Percentiles rank a stretch among this genome's conserved stretches.
Conservation (phyloP, 2,797 vertebrate genomes). For the Brachymystax lenok region DNA sequence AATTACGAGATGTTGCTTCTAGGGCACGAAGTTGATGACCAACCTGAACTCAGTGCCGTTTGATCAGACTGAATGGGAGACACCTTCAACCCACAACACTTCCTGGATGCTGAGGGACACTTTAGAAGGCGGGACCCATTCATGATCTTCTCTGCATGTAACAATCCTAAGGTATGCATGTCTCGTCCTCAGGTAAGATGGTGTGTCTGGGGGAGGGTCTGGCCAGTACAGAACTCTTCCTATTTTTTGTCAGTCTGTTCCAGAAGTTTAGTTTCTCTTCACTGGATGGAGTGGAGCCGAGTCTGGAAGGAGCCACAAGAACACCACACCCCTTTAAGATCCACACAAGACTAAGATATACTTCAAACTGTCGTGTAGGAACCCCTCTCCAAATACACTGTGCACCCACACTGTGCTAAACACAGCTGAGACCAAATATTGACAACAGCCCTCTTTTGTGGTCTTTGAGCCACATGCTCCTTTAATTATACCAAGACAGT, state of each 20-base stretch:
- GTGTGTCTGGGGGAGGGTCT: slow-evolving; percentile 81
- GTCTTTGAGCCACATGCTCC: neutral
- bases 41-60: slow-evolving; percentile 82
- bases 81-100: slow-evolving; percentile 87
- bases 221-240: slow-evolving; percentile 79
- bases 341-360: slow-evolving; percentile 45
- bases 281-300: slow-evolving; percentile 53
- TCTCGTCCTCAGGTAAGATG: slow-evolving; percentile 76
- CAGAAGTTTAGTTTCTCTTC: slow-evolving; percentile 83
- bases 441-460: neutral
- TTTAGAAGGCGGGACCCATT: slow-evolving; percentile 81
- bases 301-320: slow-evolving; percentile 71
- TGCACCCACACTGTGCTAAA: no score
- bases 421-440: no score
- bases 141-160: slow-evolving; percentile 85
- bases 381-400: no score
- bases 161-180: slow-evolving; percentile 21
- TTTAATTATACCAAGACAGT: slow-evolving; percentile 4
- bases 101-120: slow-evolving; percentile 79
- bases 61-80: slow-evolving; percentile 83
- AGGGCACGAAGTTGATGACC: slow-evolving; percentile 75
- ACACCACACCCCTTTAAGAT: slow-evolving; percentile 77
- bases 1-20: neutral
- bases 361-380: slow-evolving; percentile 47
- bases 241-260: slow-evolving; percentile 74